Evolutionary conservation across 2,797 vertebrate species (phyloP).

Genomic region (Mormyrops attenuatus): DNA sequence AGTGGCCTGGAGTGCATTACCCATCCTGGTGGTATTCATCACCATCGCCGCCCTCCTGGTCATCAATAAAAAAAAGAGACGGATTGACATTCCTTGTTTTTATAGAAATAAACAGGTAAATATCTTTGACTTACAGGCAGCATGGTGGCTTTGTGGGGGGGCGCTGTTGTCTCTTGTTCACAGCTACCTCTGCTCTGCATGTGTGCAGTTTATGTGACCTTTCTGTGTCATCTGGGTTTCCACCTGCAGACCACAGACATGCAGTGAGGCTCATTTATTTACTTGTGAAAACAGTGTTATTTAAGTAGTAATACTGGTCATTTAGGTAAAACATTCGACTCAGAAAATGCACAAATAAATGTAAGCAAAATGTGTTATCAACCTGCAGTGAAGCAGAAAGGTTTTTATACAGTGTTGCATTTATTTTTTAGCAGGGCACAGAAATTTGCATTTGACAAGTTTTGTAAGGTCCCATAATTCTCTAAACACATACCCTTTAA

Average conservation of each 20-base stretch:
- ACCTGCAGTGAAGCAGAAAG: background rate
- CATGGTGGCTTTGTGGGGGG: background rate
- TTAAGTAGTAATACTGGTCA: background rate
- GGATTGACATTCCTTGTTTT: constrained; percentile 69
- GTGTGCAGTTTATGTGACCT: background rate
- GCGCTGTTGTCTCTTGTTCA: background rate
- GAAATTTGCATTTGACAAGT: background rate
- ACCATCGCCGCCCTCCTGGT: constrained; percentile 61
- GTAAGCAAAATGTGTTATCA: background rate
- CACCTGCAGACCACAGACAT: background rate
- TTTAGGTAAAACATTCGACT: background rate
- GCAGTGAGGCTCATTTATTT: background rate
- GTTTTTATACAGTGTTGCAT: background rate
- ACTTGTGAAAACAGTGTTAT: background rate
- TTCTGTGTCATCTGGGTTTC: background rate
- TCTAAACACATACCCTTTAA: background rate
- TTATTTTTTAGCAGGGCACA: background rate
- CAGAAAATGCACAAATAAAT: background rate
- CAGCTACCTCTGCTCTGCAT: background rate
- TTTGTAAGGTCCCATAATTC: background rate
- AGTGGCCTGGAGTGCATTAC: constrained; percentile 60
- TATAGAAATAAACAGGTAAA: constrained; percentile 65
- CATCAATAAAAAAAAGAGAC: constrained; percentile 70
- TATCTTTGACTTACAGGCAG: background rate
- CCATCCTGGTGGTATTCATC: constrained; percentile 56